Percentiles rank a stretch among this genome's conserved stretches.
These are phyloP conservation scores for Tenodera sinensis DNA, from an alignment of 2,888 invertebrate genomes.

Conservation along the genomic window DNA sequence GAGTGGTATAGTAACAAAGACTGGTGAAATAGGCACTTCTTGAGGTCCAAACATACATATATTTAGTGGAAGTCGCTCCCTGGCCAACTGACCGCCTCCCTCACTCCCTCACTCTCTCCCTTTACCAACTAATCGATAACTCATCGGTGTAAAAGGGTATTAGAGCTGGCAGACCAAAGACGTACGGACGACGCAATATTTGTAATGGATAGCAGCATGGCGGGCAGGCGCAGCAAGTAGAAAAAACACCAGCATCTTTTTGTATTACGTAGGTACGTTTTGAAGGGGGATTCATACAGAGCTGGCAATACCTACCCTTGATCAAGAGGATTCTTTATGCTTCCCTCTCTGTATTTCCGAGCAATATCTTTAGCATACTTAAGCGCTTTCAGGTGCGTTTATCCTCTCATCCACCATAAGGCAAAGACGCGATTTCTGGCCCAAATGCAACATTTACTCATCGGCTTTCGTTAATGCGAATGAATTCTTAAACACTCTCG, in stretches of 20 bases:
- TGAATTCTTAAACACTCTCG: too few species aligned
- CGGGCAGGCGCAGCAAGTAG: background rate
- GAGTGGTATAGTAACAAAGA: too few species aligned
- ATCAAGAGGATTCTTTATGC: background rate
- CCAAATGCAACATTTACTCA: too few species aligned
- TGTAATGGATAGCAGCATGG: background rate
- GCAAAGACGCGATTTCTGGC: too few species aligned
- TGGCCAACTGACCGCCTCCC: background rate
- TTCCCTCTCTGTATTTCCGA: background rate
- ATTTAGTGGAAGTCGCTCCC: background rate
- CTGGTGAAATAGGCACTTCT: too few species aligned
- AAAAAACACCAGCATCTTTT: background rate
- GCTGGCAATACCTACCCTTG: background rate
- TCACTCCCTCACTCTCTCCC: too few species aligned
- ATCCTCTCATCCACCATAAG: background rate
- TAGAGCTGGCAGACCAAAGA: slow-evolving; percentile 21
- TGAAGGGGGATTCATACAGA: background rate
- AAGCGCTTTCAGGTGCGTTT: background rate
- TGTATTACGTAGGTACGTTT: background rate
- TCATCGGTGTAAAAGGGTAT: slow-evolving; percentile 34
- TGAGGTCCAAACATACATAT: too few species aligned
- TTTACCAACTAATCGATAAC: slow-evolving; percentile 28
- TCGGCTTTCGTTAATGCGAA: too few species aligned
- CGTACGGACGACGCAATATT: background rate
- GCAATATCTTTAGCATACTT: background rate